Base-by-base conservation (phyloP, 2,797 vertebrate genomes). In the Telmatherina bonti region DNA sequence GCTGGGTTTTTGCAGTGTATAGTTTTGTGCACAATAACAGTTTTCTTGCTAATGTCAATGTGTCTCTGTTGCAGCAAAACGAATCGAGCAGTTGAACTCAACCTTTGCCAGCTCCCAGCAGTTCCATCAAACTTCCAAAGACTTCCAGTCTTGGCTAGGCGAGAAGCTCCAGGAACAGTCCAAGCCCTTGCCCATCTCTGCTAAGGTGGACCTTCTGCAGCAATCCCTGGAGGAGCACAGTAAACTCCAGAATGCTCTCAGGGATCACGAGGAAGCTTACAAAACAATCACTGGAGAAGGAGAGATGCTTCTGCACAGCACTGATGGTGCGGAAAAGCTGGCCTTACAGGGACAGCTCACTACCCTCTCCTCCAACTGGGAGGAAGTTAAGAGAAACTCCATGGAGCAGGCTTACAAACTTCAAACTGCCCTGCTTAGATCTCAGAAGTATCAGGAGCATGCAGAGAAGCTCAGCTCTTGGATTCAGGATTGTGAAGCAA, bases 91-190 rank as follows among this genome's bases (percentile, higher is more conserved):
- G 77, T 95, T 99, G 80, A 97, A 96, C 71, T 96, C 94, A 0
- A 96, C 96, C 0, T 98, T 96, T 29, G 89, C 95, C 67, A 96
- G 96, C 90, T 99, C 97, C 72, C 96, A 98, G 90, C 97, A 99
- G 75, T 99, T 99, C 88, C 95, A 98, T 83, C 95, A 96, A 81
- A 97, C 95, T 88, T 98, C 96, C 38, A 96, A 95, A 91, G 96
- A 99, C 82, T 97, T 99, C 84, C 95, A 98, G 85, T 82, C 79
- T 3, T 99, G 97, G 98, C 85, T 99, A 45, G 90, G 94, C 38
- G 91, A 94, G 81, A 96, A 93, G 88, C 95, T 95, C 74, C 94
- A 94, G 79, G 95, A 97, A 22, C 95, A 96, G 77, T 89, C 79
- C 12, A 91, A 90, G 54, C 90, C 93, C 43, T 84, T 31, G 67